Conservation (phyloP, 2,797 vertebrate genomes). For the Pangasius djambal region DNA sequence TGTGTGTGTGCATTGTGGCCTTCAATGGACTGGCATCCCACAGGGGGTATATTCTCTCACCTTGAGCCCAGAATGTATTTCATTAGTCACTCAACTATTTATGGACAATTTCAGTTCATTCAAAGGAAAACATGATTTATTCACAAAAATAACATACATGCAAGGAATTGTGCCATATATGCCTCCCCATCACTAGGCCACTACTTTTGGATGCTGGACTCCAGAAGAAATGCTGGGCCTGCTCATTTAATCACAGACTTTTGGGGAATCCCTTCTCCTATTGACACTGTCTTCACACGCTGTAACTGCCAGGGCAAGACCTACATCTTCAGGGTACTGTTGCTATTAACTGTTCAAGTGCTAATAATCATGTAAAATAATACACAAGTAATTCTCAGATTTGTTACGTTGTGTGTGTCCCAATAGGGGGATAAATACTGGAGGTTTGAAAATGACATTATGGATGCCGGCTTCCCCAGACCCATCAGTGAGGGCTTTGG, state of each 20-base stretch:
- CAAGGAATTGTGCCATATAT: not conserved
- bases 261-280: slow-evolving; percentile 94
- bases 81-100: not conserved
- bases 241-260: slow-evolving; percentile 81
- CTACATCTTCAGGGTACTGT: slow-evolving; percentile 92
- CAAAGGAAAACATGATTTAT: not conserved
- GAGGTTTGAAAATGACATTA: slow-evolving; percentile 86
- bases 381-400: not conserved
- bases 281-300: slow-evolving; percentile 91
- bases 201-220: slow-evolving; percentile 89
- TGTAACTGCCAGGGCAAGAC: slow-evolving; percentile 96
- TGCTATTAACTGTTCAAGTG: not conserved
- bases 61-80: not conserved
- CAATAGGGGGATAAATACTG: slow-evolving; percentile 86
- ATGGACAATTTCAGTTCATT: not conserved
- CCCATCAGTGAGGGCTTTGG: slow-evolving; percentile 83
- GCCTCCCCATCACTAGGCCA: slow-evolving; percentile 76
- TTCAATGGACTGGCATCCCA: not conserved
- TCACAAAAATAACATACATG: not conserved
- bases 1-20: not conserved
- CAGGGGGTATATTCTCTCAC: not conserved
- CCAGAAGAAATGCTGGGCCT: slow-evolving; percentile 71
- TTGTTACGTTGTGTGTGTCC: slow-evolving; percentile 12
- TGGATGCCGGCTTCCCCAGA: slow-evolving; percentile 88
- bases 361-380: not conserved